Evolutionary conservation across 2,797 vertebrate species (phyloP).

Genomic region (Eurystomus glaucurus): DNA sequence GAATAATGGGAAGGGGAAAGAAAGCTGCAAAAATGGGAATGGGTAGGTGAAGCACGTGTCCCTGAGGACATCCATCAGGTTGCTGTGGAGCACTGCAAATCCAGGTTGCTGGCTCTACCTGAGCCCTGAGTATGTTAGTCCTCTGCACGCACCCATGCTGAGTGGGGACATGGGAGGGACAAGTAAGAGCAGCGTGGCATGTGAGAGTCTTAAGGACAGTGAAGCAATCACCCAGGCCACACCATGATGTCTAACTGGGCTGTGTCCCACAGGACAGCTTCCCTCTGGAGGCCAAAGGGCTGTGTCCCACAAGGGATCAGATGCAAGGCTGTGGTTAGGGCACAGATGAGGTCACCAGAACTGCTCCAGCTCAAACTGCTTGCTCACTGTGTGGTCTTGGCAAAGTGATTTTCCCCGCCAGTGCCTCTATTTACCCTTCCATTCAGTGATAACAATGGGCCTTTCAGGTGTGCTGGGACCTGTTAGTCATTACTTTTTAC

Average conservation of each 20-base stretch:
- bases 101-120: not conserved
- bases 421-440: not conserved
- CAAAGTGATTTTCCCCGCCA: not conserved
- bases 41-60: not conserved
- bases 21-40: not conserved
- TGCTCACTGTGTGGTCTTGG: not conserved
- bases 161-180: too few species aligned
- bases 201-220: not conserved
- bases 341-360: not conserved
- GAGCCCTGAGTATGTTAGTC: not conserved
- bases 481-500: not conserved
- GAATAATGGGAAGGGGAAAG: not conserved
- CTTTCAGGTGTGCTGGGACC: not conserved
- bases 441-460: not conserved
- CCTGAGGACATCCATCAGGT: not conserved
- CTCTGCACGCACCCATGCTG: not conserved
- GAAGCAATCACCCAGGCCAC: not conserved
- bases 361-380: not conserved
- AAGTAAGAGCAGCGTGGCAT: not conserved
- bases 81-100: not conserved
- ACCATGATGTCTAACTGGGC: accelerated
- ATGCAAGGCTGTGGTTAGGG: not conserved
- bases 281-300: accelerated
- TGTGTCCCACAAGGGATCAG: accelerated
- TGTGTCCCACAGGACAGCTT: not conserved